Evolutionary conservation across 2,113 vertebrate genomes (phyloP), one percentile per base, ranked within the genome.

Genomic region (Mastomys coucha): DNA sequence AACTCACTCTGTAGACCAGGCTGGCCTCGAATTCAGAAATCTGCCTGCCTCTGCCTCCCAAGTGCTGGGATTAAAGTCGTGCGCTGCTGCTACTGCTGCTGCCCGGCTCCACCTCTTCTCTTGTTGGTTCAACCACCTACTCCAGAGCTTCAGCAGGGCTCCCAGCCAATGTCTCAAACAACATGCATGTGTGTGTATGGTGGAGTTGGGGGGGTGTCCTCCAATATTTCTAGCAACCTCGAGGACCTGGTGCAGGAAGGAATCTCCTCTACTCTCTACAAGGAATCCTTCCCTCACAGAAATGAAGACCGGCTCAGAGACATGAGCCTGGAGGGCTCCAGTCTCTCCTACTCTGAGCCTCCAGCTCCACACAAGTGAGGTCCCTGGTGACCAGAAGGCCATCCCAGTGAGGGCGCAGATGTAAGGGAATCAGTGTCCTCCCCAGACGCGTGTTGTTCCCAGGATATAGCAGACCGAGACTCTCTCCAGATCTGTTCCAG

Each of bases 401-500:
- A 65, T 69, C 33, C 58, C 42, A 36, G 12, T 0, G 14, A 82
- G n/a, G 56, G n/a, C 13, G 17, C n/a, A 49, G 70, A 33, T 8
- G 36, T 20, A 19, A n/a, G 1, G 39, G 26, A 13, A 19, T 17
- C 3, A 10, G 39, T 33, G 24, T 20, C 56, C 20, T 19, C 7
- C 10, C 78, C 26, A 0, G 42, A 0, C 22, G n/a, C 8, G 45
- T 5, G 2, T 33, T 28, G n/a, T 65, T 45, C 4, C 45, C 58
- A 0, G 31, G 28, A 0, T 1, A 6, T 5, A 2, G 14, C 10
- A 17, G 31, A 31, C 49, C 53, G n/a, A 1, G 1, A 7, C 13
- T 0, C 49, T 78, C 81, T 6, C 11, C 26, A 5, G 33, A 42
- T 56, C 84, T 14, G 8, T 45, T 49, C 33, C 84, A 17, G 20